Percentiles rank a stretch among this genome's conserved stretches.
Evolutionary conservation across 2,113 vertebrate genomes (phyloP).

Genomic region (Gavialis gangeticus): DNA sequence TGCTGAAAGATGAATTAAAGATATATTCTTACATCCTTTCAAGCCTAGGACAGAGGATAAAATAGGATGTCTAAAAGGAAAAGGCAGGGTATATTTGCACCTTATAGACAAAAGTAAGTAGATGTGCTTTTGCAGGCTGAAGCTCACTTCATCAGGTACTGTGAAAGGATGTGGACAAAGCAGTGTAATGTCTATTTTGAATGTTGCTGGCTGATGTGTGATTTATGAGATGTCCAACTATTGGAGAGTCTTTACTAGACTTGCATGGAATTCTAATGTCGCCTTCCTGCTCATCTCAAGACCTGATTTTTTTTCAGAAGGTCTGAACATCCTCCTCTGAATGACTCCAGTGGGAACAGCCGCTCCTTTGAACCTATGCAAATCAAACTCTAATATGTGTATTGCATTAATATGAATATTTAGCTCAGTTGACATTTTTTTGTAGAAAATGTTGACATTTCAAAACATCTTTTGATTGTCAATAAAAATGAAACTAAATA

Average conservation of each 20-base stretch:
- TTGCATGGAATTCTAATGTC: background rate
- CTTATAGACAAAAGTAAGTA: too few species aligned
- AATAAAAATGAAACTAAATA: background rate
- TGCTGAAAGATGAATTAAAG: background rate
- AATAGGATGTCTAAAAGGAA: background rate
- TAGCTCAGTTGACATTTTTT: too few species aligned
- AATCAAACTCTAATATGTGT: rapidly evolving
- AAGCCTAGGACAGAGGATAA: background rate
- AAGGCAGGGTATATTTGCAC: too few species aligned
- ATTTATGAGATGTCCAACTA: too few species aligned
- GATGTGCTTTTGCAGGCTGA: too few species aligned
- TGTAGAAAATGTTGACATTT: too few species aligned
- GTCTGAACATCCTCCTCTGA: background rate
- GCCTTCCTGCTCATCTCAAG: background rate
- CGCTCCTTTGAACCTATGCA: rapidly evolving
- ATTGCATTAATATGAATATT: rapidly evolving
- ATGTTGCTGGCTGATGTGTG: too few species aligned
- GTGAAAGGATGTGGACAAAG: too few species aligned
- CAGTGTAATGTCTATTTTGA: too few species aligned
- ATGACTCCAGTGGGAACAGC: background rate
- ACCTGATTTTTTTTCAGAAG: background rate
- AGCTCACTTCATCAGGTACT: too few species aligned
- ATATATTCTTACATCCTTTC: background rate
- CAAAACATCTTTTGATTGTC: too few species aligned
- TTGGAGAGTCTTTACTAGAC: background rate